Evolutionary conservation across 2,113 vertebrate genomes (phyloP).

Genomic region (Pachyramphus minor): DNA sequence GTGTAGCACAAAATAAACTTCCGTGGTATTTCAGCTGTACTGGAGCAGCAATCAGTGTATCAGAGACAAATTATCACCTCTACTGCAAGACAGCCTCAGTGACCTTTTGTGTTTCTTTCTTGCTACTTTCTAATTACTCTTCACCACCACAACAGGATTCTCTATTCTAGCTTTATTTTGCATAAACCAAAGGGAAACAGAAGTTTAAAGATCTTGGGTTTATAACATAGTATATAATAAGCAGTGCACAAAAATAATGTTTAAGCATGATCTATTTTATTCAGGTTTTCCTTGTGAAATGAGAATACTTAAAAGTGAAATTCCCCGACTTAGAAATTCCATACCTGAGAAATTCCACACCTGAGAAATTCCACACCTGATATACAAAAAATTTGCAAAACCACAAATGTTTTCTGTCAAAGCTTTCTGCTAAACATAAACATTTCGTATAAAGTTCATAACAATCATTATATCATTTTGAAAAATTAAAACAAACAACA

Average conservation of each 20-base stretch:
- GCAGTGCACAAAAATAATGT: background rate
- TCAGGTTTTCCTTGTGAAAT: background rate
- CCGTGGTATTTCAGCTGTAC: background rate
- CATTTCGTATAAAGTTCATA: background rate
- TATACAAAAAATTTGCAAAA: background rate
- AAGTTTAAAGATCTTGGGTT: background rate
- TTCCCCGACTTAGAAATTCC: background rate
- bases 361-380: background rate
- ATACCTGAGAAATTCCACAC: background rate
- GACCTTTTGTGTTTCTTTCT: background rate
- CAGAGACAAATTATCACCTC: background rate
- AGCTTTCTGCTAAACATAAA: background rate
- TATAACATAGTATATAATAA: background rate
- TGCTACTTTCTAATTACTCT: background rate
- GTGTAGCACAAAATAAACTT: background rate
- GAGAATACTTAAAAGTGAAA: background rate
- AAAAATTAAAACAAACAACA: background rate
- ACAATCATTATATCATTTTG: accelerated
- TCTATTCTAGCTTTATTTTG: background rate
- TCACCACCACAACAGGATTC: background rate
- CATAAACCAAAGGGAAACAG: background rate
- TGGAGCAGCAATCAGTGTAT: background rate
- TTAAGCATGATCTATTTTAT: background rate
- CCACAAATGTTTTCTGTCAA: background rate
- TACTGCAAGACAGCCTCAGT: background rate